Base-by-base conservation (phyloP, 2,797 vertebrate species). In the Pangasius mekongensis region DNA sequence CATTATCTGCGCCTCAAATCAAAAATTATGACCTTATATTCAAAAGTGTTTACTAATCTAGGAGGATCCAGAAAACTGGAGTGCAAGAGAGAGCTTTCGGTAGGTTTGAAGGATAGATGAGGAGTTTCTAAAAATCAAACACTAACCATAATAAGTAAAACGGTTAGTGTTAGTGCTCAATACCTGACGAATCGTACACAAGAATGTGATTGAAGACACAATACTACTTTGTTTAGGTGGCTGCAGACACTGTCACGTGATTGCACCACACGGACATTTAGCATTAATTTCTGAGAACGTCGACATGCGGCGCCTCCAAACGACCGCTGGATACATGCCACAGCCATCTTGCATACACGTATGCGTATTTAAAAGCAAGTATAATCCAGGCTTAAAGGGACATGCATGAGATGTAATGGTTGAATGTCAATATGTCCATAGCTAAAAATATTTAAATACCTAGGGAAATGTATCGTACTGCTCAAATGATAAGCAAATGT, bases 361-460 rank as follows among this genome's bases (percentile, higher is more conserved):
- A 24, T 49, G 47, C 1, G 6, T 18, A 36, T 54, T 84, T 69
- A 71, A 84, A 69, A 36, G 14, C 66, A 54, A 54, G 49, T 84
- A 84, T 84, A 84, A 69, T 84, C 83, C 66, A 84, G 64, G 66
- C 10, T 39, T 69, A 54, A 84, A 84, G 30, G 64, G 47, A 69
- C 47, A 84, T 92, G 91, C 89, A 92, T 89, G 90, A 86, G 74
- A 90, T 90, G 78, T 83, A 84, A 91, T 89, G 91, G 30, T 78
- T 88, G 83, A 83, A 87, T 89, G 87, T 80, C 88, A 64, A 88
- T 62, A 87, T 88, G 69, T 74, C 27, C 5, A 71, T 80, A n/a
- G 64, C 5, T 47, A 85, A 43, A 30, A 60, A 54, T 22, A 56
- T 85, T 43, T 52, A 78, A 85, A 20, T 58, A 66, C 3, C 27